These are phyloP conservation scores for Aplysia californica DNA, from an alignment of 1,140 invertebrate species.

Conservation along the genomic window DNA sequence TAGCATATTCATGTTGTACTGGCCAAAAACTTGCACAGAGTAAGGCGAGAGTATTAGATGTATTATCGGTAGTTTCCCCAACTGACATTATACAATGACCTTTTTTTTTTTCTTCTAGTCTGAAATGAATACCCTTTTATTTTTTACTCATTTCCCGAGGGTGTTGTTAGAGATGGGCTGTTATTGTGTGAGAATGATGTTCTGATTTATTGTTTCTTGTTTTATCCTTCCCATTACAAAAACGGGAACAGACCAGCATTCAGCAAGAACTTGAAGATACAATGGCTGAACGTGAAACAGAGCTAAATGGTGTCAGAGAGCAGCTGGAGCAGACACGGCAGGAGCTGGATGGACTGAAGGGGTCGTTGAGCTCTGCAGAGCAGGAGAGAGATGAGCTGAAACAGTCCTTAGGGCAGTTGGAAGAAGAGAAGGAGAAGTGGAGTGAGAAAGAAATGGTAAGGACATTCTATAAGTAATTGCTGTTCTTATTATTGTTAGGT, in stretches of 20 bases:
- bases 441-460: not conserved
- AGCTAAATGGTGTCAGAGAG: constrained; percentile 33
- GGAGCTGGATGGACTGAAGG: constrained; percentile 6
- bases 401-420: not conserved
- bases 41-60: too few species aligned
- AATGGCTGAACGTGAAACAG: constrained; percentile 35
- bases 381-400: not conserved
- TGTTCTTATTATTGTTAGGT: not conserved
- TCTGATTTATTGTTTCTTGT: too few species aligned
- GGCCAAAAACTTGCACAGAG: too few species aligned
- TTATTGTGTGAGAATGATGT: too few species aligned
- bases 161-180: too few species aligned
- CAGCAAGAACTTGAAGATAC: constrained; percentile 58
- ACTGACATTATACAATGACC: too few species aligned
- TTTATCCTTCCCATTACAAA: too few species aligned
- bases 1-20: too few species aligned
- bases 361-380: not conserved
- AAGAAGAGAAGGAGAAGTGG: not conserved
- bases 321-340: constrained; percentile 32
- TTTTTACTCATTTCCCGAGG: too few species aligned
- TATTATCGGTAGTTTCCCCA: too few species aligned
- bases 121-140: too few species aligned
- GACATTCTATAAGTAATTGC: not conserved
- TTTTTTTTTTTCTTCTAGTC: too few species aligned
- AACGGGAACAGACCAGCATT: constrained; percentile 57